Conservation (phyloP, 2,797 vertebrate species). For the Chiropotes sagulatus region DNA sequence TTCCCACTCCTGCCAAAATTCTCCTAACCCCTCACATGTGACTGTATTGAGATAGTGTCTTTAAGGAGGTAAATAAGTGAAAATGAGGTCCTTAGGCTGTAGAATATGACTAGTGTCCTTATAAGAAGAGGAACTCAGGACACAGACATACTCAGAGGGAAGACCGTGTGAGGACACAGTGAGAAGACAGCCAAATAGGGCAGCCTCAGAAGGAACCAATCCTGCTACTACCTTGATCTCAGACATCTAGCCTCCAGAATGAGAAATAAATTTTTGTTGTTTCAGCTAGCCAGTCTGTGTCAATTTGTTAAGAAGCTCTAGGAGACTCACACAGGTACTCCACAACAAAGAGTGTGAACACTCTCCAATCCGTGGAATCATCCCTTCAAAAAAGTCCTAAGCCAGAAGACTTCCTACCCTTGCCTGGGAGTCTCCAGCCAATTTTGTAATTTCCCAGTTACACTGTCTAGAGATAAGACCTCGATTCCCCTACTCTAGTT, state of each 20-base stretch:
- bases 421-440: not conserved
- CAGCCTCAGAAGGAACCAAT: not conserved
- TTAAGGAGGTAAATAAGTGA: not conserved
- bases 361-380: not conserved
- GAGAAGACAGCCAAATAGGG: not conserved
- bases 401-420: not conserved
- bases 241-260: not conserved
- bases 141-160: not conserved
- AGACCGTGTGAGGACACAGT: not conserved
- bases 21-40: not conserved
- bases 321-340: not conserved
- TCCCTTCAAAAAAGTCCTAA: not conserved
- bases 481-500: not conserved
- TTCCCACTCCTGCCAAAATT: not conserved
- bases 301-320: not conserved
- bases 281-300: not conserved
- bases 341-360: not conserved
- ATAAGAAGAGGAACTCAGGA: not conserved
- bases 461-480: not conserved
- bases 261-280: not conserved
- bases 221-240: not conserved
- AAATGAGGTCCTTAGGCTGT: not conserved
- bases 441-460: not conserved
- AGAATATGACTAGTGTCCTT: not conserved
- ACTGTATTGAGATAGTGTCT: not conserved